Base-by-base conservation (phyloP, 2,797 vertebrate species). In the Streptopelia turtur region DNA sequence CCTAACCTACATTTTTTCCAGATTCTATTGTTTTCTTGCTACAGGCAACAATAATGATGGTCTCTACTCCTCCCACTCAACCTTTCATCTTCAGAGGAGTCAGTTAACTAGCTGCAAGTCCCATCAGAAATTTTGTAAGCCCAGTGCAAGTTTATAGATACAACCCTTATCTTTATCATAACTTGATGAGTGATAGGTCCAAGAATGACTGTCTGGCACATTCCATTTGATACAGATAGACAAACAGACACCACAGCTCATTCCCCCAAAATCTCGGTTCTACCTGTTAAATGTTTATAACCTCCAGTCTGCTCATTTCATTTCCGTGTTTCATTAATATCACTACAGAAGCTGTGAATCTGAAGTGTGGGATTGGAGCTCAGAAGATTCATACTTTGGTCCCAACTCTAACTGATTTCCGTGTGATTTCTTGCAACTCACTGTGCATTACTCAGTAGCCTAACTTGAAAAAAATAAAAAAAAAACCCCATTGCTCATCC, bases 51-150 rank as follows among this genome's bases (percentile, higher is more conserved):
- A 15, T 45, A 49, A 5, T 41, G 49, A 71, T 49, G 10, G 6
- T 72, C 25, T 86, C 57, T 75, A 68, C 24, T 2, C 14, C 14
- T 84, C 55, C 16, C 30, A 63, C 0, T 0, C 27, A 77, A 31
- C 9, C 5, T 80, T 81, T 45, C 16, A 27, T 37, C 28, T 69
- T 90, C 60, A 63, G n/a, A 92, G 27, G 25, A 50, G 17, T 47
- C 43, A 35, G 24, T 39, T 41, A 76, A 35, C 37, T 84, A 37
- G 3, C 13, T 85, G n/a, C 41, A 85, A 77, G 60, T 77, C 27
- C 18, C 22, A 35, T 52, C 30, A 74, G 75, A 95, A 87, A 65
- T 80, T 72, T 47, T 74, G 27, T 68, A 89, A 84, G 65, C 16
- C 3, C 35, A 53, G 2, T 72, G 16, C 14, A 50, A 6, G 5